Percentiles rank a stretch among this genome's conserved stretches.
Evolutionary conservation across 2,797 vertebrate species (phyloP).

Genomic region (Muraenolepis orangiensis): DNA sequence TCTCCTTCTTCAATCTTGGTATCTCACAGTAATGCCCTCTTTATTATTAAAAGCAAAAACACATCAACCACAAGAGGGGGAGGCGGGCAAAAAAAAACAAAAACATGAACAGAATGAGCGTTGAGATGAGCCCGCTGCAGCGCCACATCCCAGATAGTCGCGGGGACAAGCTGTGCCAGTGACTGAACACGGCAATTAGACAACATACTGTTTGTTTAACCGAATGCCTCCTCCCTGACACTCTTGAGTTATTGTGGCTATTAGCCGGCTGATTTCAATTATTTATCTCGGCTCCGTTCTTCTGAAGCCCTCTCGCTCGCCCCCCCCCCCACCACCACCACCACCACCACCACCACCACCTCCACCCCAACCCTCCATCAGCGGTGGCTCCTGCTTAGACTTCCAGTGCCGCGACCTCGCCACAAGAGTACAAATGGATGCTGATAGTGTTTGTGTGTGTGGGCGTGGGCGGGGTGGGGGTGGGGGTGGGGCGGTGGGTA

Average conservation of each 20-base stretch:
- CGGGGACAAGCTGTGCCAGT: conserved; percentile 71
- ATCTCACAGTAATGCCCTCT: background rate
- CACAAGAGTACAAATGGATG: conserved; percentile 62
- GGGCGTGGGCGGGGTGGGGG: too few species aligned
- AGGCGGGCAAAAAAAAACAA: background rate
- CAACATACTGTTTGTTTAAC: conserved; percentile 90
- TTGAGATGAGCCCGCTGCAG: conserved; percentile 40
- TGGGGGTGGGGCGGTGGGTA: too few species aligned
- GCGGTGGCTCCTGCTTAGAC: conserved; percentile 59
- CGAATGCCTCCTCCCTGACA: conserved; percentile 84
- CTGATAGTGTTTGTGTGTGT: conserved; percentile 41
- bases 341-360: conserved; percentile 70
- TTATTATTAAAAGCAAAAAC: background rate
- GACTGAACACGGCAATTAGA: conserved; percentile 92
- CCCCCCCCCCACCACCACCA: conserved; percentile 70
- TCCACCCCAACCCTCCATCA: conserved; percentile 75
- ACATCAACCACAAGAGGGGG: too few species aligned
- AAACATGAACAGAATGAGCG: background rate
- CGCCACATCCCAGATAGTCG: conserved; percentile 58
- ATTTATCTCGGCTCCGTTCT: conserved; percentile 77
- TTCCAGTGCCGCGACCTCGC: conserved; percentile 51
- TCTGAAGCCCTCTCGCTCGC: conserved; percentile 39
- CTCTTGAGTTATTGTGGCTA: conserved; percentile 90
- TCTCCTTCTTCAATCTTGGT: background rate
- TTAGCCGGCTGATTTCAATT: conserved; percentile 87